These are phyloP conservation scores for Penaeus monodon DNA, from an alignment of 2,888 invertebrate species.

Conservation along the genomic window DNA sequence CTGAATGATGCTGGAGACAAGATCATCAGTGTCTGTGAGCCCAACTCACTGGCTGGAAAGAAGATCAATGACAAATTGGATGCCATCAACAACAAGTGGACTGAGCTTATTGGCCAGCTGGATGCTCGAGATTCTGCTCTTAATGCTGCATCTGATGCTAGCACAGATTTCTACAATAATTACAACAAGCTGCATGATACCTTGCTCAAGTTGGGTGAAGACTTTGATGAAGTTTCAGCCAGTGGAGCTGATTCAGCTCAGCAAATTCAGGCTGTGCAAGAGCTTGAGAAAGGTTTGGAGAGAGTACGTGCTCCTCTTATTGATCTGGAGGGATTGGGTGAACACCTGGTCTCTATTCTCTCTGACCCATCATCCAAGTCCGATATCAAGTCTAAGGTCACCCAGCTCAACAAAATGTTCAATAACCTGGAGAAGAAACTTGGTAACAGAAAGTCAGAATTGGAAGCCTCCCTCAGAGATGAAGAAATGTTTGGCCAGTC, in stretches of 20 bases:
- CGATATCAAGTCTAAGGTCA: constrained; percentile 90
- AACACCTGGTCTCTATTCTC: constrained; percentile 84
- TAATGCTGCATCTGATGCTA: constrained; percentile 92
- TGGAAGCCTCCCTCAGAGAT: constrained; percentile 86
- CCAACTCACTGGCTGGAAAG: constrained; percentile 68
- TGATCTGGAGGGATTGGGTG: constrained; percentile 91
- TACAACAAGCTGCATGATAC: constrained; percentile 86
- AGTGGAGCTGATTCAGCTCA: constrained; percentile 83
- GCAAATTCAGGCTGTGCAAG: constrained; percentile 86
- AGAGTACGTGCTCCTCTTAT: constrained; percentile 89
- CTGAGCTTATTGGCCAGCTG: constrained; percentile 82
- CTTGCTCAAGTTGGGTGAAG: constrained; percentile 88
- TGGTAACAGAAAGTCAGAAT: constrained; percentile 89
- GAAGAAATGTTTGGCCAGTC: constrained; percentile 91
- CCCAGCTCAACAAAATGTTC: constrained; percentile 88
- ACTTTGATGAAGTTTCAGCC: constrained; percentile 84
- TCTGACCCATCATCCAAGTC: constrained; percentile 91
- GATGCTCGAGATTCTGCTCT: constrained; percentile 90
- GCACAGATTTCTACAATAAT: constrained; percentile 91
- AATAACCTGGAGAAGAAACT: constrained; percentile 89
- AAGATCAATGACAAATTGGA: constrained; percentile 81
- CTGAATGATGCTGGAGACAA: constrained; percentile 65
- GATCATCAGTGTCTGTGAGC: constrained; percentile 58
- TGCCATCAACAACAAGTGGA: constrained; percentile 81
- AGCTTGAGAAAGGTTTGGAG: constrained; percentile 87